Base-by-base conservation (phyloP, 2,797 vertebrate species). In the Bradypodion pumilum region DNA sequence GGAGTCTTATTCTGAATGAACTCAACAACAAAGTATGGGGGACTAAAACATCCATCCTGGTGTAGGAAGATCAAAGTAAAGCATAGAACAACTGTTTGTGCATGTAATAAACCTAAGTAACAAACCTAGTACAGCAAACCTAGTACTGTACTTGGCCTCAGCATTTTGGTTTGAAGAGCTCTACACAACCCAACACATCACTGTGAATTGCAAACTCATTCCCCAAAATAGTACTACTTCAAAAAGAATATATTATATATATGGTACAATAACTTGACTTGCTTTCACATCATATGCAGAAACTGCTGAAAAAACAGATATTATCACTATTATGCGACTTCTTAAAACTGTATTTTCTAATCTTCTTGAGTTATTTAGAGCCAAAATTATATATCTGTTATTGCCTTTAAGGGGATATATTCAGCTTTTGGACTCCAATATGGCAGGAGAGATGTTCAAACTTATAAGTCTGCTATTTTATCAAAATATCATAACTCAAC, bases 181-280 rank as follows among this genome's bases (percentile, higher is more conserved):
- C 13, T 7, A 65, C 7, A n/a, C 32, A 65, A 66, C 65, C 60
- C 12, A 74, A 74, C 52, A 74, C 27, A 46, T 29, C 5, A 27
- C 37, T 82, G 82, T 42, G 73, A 56, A 8, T 5, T 15, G 1
- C 40, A 62, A 0, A 0, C n/a, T 0, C 29, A 40, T 19, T 23
- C 7, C 29, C 35, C 63, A 7, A 52, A 76, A 49, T 2, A 75
- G n/a, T 1, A 0, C 79, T 1, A 0, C 12, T 9, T 84, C 35
- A 63, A 82, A 92, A 80, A 65, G 1, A 82, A 0, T 74, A n/a
- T 49, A 46, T 0, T n/a, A 84, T 9, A 6, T 19, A 0, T 1
- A 56, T 21, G 37, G 2, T 25, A 70, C 1, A 37, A 27, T 46
- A 44, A 49, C 62, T 62, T 68, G 8, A 7, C 60, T 4, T 0